Evolutionary conservation across 2,888 invertebrate genomes (phyloP).

Genomic region (Epirrhoe tristata): DNA sequence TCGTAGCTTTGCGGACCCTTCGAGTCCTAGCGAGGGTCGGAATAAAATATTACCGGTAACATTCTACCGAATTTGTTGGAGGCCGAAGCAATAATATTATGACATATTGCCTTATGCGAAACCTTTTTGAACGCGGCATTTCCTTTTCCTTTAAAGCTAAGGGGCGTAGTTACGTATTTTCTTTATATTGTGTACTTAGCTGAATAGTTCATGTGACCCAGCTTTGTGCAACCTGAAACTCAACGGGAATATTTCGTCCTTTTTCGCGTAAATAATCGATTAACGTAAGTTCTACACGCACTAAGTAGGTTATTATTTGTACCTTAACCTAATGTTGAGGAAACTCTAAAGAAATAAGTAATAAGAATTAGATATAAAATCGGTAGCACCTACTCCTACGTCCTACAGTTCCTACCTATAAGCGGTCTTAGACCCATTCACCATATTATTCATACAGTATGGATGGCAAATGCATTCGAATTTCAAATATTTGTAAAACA

Average conservation of each 20-base stretch:
- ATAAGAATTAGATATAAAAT: too few relatives aligned
- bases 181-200: constrained; percentile 37
- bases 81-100: constrained; percentile 82
- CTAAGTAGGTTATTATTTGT: background rate
- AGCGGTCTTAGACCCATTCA: too few relatives aligned
- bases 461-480: too few relatives aligned
- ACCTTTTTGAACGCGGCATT: constrained; percentile 63
- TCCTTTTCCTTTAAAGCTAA: constrained; percentile 48
- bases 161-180: constrained; percentile 47
- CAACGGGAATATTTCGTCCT: background rate
- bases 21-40: constrained; percentile 63
- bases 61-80: constrained; percentile 72
- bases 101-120: constrained; percentile 77
- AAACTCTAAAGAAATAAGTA: too few relatives aligned
- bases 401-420: too few relatives aligned
- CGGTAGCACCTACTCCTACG: too few relatives aligned
- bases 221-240: constrained; percentile 31
- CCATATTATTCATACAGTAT: too few relatives aligned
- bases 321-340: background rate
- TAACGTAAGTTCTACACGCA: background rate
- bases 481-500: too few relatives aligned
- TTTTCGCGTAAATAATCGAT: background rate
- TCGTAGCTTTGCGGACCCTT: constrained; percentile 59
- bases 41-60: constrained; percentile 79
- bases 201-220: constrained; percentile 39